Conservation (phyloP, 2,113 vertebrate genomes). For the Trichechus manatus region DNA sequence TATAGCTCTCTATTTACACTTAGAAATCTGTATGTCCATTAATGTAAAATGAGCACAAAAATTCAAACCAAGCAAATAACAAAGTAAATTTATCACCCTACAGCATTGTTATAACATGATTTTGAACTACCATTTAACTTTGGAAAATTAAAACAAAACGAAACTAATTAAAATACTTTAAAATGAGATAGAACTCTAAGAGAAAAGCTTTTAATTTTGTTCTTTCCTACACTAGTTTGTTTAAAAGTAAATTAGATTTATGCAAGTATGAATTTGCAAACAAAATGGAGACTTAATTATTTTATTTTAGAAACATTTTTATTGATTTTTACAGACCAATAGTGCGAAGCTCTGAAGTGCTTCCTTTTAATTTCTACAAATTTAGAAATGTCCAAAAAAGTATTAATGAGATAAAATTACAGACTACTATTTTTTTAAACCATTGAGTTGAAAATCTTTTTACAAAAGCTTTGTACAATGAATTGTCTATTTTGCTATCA, state of each 20-base stretch:
- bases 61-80: background rate
- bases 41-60: slow-evolving; percentile 52
- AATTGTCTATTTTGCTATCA: slow-evolving; percentile 41
- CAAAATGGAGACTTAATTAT: slow-evolving; percentile 49
- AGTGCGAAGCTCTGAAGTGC: background rate
- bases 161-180: slow-evolving; percentile 53
- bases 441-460: slow-evolving; percentile 35
- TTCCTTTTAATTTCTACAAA: slow-evolving; percentile 66
- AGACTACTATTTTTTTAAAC: background rate
- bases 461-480: background rate
- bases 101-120: background rate
- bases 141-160: slow-evolving; percentile 52
- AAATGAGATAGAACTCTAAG: slow-evolving; percentile 57
- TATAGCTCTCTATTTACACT: background rate
- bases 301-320: slow-evolving; percentile 53
- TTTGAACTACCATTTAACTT: slow-evolving; percentile 36
- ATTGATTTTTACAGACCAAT: background rate
- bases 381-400: background rate
- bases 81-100: background rate
- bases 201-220: slow-evolving; percentile 41
- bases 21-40: background rate
- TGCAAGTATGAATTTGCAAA: slow-evolving; percentile 17
- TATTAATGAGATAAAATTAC: background rate
- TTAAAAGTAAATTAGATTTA: slow-evolving; percentile 70
- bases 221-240: slow-evolving; percentile 8